Conservation (phyloP, 2,888 invertebrate genomes). For the Encarsia formosa region DNA sequence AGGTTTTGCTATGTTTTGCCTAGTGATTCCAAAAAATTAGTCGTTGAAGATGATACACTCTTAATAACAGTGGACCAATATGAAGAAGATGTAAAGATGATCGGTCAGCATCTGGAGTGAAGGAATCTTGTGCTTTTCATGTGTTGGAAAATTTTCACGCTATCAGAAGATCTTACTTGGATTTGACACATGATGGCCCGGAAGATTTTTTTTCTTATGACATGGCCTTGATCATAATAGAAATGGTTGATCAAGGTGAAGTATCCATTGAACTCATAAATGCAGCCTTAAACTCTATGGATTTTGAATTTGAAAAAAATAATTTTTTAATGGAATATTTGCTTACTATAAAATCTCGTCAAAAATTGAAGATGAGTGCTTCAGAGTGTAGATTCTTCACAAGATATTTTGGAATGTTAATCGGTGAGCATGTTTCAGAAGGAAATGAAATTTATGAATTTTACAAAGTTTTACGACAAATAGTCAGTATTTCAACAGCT, state of each 20-base stretch:
- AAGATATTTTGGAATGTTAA: conserved; percentile 22
- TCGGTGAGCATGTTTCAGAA: conserved; percentile 4
- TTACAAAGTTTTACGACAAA: conserved; percentile 18
- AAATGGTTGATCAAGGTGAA: neutral
- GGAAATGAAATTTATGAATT: conserved; percentile 14
- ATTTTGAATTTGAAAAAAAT: conserved; percentile 1
- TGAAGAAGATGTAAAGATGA: conserved; percentile 6
- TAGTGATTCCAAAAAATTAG: neutral
- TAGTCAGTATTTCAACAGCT: conserved; percentile 22
- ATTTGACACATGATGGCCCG: conserved; percentile 21
- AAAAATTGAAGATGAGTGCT: conserved; percentile 5
- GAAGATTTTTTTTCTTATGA: too few species aligned
- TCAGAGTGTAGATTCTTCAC: conserved; percentile 10
- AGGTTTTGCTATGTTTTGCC: conserved; percentile 14
- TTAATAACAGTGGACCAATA: conserved; percentile 13
- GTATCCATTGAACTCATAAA: conserved; percentile 1
- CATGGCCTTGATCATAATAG: too few species aligned
- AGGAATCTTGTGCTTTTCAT: conserved; percentile 20
- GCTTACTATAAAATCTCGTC: conserved; percentile 2
- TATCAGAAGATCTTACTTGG: conserved; percentile 7
- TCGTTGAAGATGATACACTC: conserved; percentile 11
- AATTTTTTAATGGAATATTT: neutral
- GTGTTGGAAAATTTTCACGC: conserved; percentile 15
- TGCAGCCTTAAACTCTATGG: neutral
- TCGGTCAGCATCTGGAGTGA: conserved; percentile 10